A percentile compares a stretch with the other conserved stretches of the same genome.
phyloP scores from a whole-genome alignment of 2,888 invertebrate genomes.

The Sericinus montela region DNA sequence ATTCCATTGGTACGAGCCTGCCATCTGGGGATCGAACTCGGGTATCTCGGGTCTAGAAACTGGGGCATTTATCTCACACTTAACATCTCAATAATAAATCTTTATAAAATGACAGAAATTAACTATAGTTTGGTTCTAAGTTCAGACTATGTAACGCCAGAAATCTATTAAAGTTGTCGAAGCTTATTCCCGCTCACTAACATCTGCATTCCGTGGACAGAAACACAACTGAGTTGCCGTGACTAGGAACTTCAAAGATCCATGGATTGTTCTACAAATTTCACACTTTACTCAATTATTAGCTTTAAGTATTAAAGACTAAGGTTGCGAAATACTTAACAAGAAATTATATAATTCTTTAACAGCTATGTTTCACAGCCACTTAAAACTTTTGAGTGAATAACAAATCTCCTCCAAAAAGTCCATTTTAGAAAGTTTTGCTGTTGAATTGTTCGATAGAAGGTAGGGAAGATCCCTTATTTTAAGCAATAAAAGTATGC shows the following conservation, averaged over 20 bases:
- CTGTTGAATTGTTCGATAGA: conserved; percentile 71
- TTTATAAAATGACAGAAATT: too few species aligned
- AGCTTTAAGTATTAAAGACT: conserved; percentile 33
- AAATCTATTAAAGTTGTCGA: conserved; percentile 15
- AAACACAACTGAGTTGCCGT: conserved; percentile 52
- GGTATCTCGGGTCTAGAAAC: too few species aligned
- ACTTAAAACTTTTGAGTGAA: conserved; percentile 77
- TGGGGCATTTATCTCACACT: too few species aligned
- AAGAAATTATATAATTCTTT: conserved; percentile 63
- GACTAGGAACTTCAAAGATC: conserved; percentile 52
- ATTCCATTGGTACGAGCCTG: too few species aligned
- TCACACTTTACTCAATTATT: conserved; percentile 38
- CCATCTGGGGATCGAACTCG: too few species aligned
- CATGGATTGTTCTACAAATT: conserved; percentile 53
- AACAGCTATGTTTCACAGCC: conserved; percentile 73
- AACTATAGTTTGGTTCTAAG: conserved; percentile 5
- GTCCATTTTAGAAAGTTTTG: conserved; percentile 67
- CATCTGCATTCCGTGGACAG: conserved; percentile 45
- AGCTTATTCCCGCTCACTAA: conserved; percentile 16
- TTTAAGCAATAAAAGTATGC: conserved; percentile 50
- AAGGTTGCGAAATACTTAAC: conserved; percentile 38
- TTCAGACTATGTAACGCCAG: conserved; percentile 6
- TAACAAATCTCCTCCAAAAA: conserved; percentile 75
- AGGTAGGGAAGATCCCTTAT: conserved; percentile 61
- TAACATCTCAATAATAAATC: too few species aligned